Conservation (phyloP, 2,113 vertebrate species). For the Anseranas semipalmata region DNA sequence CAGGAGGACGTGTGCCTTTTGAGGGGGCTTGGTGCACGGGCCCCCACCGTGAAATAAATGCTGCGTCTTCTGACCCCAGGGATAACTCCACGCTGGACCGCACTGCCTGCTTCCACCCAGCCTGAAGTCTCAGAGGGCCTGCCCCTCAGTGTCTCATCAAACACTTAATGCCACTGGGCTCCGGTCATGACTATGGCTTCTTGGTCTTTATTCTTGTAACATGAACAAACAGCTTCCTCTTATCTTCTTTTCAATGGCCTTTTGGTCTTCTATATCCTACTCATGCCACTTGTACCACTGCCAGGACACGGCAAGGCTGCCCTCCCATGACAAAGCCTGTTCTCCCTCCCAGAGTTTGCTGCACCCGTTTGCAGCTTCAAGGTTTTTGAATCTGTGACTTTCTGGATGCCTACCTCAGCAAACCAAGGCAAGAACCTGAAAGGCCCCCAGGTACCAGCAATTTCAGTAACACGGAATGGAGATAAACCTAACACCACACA, state of each 20-base stretch:
- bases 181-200: background rate
- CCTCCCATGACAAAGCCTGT: background rate
- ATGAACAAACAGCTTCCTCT: background rate
- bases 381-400: background rate
- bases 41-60: rapidly evolving
- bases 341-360: background rate
- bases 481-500: background rate
- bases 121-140: rapidly evolving
- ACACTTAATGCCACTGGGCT: background rate
- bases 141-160: rapidly evolving
- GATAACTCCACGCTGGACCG: rapidly evolving
- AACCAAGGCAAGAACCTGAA: background rate
- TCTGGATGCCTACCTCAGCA: background rate
- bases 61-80: rapidly evolving
- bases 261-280: background rate
- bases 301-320: background rate
- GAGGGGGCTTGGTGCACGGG: rapidly evolving
- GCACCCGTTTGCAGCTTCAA: background rate
- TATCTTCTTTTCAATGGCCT: background rate
- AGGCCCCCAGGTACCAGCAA: background rate
- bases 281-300: background rate
- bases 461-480: background rate
- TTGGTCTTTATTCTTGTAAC: background rate
- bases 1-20: rapidly evolving
- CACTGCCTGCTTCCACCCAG: background rate